phyloP scores from a whole-genome alignment of 2,888 invertebrate genomes.

The Antitype chi region DNA sequence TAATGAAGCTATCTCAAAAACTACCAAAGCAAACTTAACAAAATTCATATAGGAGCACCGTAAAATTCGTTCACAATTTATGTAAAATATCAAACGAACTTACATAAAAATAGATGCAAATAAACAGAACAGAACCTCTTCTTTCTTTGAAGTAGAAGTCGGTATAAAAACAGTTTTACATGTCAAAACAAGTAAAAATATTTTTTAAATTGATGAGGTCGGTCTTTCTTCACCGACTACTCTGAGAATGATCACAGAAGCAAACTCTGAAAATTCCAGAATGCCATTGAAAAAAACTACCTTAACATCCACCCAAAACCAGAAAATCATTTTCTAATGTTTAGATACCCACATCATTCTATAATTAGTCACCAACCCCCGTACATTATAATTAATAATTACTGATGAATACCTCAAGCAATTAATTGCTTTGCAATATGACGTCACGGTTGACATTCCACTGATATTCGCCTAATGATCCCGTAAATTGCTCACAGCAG shows the following conservation, averaged over 20 bases:
- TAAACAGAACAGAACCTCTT: too few species aligned
- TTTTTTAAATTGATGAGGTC: too few species aligned
- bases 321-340: neutral
- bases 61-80: too few species aligned
- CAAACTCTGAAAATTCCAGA: neutral
- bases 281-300: neutral
- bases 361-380: constrained; percentile 21
- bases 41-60: too few species aligned
- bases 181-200: too few species aligned
- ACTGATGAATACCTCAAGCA: constrained; percentile 48
- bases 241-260: neutral
- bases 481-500: constrained; percentile 59
- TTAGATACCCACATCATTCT: neutral
- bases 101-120: too few species aligned
- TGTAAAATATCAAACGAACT: too few species aligned
- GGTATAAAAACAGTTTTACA: too few species aligned
- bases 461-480: constrained; percentile 65
- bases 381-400: constrained; percentile 48
- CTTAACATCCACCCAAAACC: neutral
- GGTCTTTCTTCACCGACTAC: too few species aligned
- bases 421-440: constrained; percentile 60
- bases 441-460: constrained; percentile 60
- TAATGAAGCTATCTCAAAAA: too few species aligned
- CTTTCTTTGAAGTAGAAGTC: too few species aligned
- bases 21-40: too few species aligned